These are phyloP conservation scores for Podabrus alpinus DNA, from an alignment of 2,888 invertebrate genomes.

Conservation along the genomic window DNA sequence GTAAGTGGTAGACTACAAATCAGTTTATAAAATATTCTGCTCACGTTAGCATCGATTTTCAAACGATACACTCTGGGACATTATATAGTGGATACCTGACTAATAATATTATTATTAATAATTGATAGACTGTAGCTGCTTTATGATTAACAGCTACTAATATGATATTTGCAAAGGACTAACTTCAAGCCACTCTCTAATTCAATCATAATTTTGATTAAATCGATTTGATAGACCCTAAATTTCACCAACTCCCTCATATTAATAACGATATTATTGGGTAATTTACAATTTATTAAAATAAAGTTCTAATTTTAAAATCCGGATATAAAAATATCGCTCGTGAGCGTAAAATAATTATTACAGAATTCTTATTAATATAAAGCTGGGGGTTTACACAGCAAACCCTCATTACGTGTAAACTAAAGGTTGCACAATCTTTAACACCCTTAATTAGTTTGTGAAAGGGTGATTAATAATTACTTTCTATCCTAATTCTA, in stretches of 20 bases:
- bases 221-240: constrained; percentile 5
- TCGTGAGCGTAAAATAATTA: neutral
- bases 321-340: neutral
- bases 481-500: neutral
- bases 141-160: constrained; percentile 17
- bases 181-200: constrained; percentile 4
- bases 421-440: neutral
- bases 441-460: neutral
- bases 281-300: neutral
- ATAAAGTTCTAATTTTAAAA: neutral
- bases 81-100: constrained; percentile 5
- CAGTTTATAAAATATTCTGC: constrained; percentile 22
- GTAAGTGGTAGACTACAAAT: constrained; percentile 9
- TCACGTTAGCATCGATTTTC: constrained; percentile 20
- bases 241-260: neutral
- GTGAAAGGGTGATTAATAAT: neutral
- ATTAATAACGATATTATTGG: neutral
- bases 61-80: neutral
- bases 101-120: constrained; percentile 17
- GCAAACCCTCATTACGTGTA: neutral
- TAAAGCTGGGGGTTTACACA: neutral
- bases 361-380: neutral
- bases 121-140: constrained; percentile 13
- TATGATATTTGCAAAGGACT: constrained; percentile 9
- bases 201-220: constrained; percentile 18